Base-by-base conservation (phyloP, 2,888 invertebrate genomes). In the Druceiella hillmani region DNA sequence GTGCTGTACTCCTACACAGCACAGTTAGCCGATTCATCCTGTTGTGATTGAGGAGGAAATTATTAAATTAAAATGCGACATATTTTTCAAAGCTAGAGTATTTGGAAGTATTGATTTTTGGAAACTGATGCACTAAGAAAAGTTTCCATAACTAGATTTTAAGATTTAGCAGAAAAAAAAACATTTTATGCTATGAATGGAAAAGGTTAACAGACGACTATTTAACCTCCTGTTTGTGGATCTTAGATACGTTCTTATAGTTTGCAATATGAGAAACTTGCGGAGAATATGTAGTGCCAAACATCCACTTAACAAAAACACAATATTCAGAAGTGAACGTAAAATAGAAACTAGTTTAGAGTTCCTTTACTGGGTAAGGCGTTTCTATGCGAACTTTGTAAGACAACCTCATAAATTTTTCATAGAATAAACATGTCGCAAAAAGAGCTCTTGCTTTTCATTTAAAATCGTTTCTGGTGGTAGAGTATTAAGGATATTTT, bases 71-170 rank as follows among this genome's bases (percentile, higher is more conserved):
- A 34, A 12, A 28, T 34, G 35, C 30, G 12, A 34, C 29, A 35
- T 35, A 35, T 30, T 35, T 29, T 35, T 35, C 11, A 35, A 33
- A 33, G 33, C 33, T 24, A 33, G 33, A 30, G 30, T 14, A 29
- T 32, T 31, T 31, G 30, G 7, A 7, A 14, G 10, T 22, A 31
- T 10, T 7, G 32, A 15, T 15, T 15, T 31, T 7, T 31, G 32
- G 32, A 31, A 15, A 14, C 12, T 31, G 10, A 16, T 14, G 9
- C 12, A 12, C 16, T n/a, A 31, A 31, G 35, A 34, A 15, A 34
- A 34, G 35, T 35, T 31, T 30, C 35, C 32, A 35, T 12, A 7
- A 12, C 12, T 35, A 30, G n/a, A n/a, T n/a, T n/a, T n/a, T n/a
- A n/a, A 32, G n/a, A 9, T 32, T 32, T 27, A 10, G 10, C 5